Base-by-base conservation (phyloP, 2,113 vertebrate species). In the Tylochromis polylepis region DNA sequence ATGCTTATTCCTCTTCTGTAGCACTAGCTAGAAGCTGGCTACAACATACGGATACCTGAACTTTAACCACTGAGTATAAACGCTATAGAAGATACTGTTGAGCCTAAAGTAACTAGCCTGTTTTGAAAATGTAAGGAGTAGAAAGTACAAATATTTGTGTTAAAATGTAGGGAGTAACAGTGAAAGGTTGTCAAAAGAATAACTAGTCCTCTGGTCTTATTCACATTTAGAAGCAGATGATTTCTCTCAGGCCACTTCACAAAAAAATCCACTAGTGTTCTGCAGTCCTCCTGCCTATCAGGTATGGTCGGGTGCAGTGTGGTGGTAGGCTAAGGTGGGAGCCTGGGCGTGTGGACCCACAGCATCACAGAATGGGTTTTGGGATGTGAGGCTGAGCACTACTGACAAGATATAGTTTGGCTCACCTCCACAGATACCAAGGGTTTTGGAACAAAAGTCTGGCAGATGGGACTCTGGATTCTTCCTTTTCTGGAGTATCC, bases 41-140 rank as follows among this genome's bases (percentile, higher is more conserved):
- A 10, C 59, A 7, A 62, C 59, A 34, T 34, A 34, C 16, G 16
- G 34, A 29, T 29, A 34, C 58, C 34, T 60, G 16, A 15, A 10
- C 58, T 60, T 3, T 60, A 60, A 60, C 59, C 29, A 36, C 31
- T 62, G 31, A 62, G 59, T 62, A n/a, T 62, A 62, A 62, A 62
- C 10, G 20, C 18, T 0, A n/a, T n/a, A 62, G 31, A 7, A 3
- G 5, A 62, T n/a, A 62, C 31, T 1, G 10, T 29, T 36, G 31
- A 62, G n/a, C n/a, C n/a, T n/a, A n/a, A n/a, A n/a, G n/a, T n/a
- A n/a, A n/a, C n/a, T n/a, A n/a, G n/a, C n/a, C n/a, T n/a, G n/a
- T n/a, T n/a, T n/a, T n/a, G n/a, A n/a, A n/a, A n/a, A n/a, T n/a
- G n/a, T n/a, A n/a, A n/a, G n/a, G n/a, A n/a, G n/a, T n/a, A n/a